phyloP scores from a whole-genome alignment of 92 coral and sea anemone genomes.

The Porites lobata region DNA sequence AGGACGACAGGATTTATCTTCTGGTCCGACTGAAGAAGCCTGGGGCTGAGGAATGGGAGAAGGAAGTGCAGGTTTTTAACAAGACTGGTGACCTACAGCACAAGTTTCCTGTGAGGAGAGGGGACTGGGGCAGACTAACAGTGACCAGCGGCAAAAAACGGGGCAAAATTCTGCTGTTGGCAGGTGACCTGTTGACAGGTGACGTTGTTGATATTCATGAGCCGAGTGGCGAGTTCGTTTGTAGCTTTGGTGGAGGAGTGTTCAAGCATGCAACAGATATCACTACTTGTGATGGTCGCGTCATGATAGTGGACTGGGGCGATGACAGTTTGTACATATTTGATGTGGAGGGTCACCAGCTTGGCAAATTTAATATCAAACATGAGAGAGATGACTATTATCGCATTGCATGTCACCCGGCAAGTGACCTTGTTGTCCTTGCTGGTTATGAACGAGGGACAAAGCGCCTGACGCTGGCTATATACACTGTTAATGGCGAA shows the following conservation, averaged over 20 bases:
- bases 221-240: background rate
- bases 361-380: background rate
- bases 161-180: no score
- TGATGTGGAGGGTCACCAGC: background rate
- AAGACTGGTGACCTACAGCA: no score
- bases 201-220: background rate
- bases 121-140: background rate
- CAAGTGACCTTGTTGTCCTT: background rate
- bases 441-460: background rate
- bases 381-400: background rate
- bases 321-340: background rate
- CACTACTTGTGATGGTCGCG: background rate
- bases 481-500: no score
- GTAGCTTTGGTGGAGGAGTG: background rate
- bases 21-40: no score
- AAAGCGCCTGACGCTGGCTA: background rate
- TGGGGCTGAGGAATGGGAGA: no score
- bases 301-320: background rate
- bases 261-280: background rate
- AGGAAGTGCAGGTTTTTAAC: no score
- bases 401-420: conserved; percentile 4
- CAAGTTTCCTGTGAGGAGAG: background rate
- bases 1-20: no score
- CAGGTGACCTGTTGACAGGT: no score
- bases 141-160: background rate